Evolutionary conservation across 2,113 vertebrate species (phyloP).

Genomic region (Gymnorhina tibicen): DNA sequence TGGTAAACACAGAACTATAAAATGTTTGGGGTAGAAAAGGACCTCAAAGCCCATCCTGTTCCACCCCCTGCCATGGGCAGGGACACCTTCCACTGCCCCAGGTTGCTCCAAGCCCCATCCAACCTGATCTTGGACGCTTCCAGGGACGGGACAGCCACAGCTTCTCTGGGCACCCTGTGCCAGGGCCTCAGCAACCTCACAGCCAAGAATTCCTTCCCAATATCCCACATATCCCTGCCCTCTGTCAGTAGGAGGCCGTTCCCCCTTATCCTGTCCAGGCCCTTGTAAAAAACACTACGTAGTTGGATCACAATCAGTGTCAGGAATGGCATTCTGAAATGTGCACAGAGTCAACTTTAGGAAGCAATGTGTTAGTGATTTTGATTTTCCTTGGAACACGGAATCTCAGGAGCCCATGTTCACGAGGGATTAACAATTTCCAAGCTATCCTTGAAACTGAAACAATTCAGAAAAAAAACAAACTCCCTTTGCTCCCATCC

Average conservation of each 20-base stretch:
- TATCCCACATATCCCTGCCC: neutral
- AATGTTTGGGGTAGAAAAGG: neutral
- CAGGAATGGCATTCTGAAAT: neutral
- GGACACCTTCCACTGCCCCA: neutral
- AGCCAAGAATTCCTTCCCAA: neutral
- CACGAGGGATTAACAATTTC: neutral
- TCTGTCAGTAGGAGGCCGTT: neutral
- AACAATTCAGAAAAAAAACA: neutral
- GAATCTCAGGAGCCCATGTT: neutral
- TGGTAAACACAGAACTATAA: neutral
- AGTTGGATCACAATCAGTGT: neutral
- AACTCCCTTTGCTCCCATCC: neutral
- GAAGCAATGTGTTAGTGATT: neutral
- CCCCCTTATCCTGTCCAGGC: neutral
- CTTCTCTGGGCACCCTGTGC: neutral
- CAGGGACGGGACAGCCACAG: neutral
- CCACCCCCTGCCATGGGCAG: neutral
- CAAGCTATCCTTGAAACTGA: neutral
- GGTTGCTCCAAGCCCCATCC: rapidly evolving
- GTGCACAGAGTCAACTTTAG: neutral
- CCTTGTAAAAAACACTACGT: neutral
- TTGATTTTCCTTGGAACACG: neutral
- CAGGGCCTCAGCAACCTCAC: rapidly evolving
- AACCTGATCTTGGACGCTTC: neutral
- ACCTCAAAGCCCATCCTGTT: neutral